Base-by-base conservation (phyloP, 1,140 invertebrate species). In the Dinoponera quadriceps region DNA sequence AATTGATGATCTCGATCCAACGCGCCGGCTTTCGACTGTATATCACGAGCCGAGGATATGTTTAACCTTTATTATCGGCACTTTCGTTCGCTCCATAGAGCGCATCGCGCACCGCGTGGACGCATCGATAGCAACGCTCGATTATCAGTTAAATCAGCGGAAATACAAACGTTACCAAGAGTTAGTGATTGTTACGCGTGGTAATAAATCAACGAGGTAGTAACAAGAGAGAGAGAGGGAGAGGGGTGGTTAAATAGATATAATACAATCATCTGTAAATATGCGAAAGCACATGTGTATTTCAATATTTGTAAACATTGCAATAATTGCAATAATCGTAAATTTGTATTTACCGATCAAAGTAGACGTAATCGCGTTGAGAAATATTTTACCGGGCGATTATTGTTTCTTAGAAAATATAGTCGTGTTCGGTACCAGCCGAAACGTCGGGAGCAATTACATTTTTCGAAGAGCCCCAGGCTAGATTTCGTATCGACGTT, bases 1-100 rank as follows among this genome's bases (percentile, higher is more conserved):
- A 82, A 73, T 77, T 49, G 29, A 22, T 38, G 3, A 68, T 73
- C 54, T 33, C 29, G 49, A 59, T 66, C 77, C n/a, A 9, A 1
- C 5, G 3, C 16, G 7, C n/a, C 0, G 38, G 20, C 22, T 33
- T 77, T n/a, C 48, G 4, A 5, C 11, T 44, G n/a, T 2, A 7
- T 1, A 38, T 49, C 38, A 2, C 14, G 25, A 11, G 3, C 16
- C 14, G 13, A 68, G 11, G 2, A 38, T 49, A 20, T 33, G n/a
- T 22, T 75, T 48, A 25, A 77, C 11, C 44, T 66, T 74, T 22
- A 85, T 14, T 38, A 54, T 55, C 5, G 20, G 3, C 22, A 66
- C 51, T 75, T 16, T 29, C 49, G 16, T 4, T 54, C 13, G 3
- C 9, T 51, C 4, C 7, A 25, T 5, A 20, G 33, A 14, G 1